Percentiles rank a stretch among this genome's conserved stretches.
These are phyloP conservation scores for Cephus nigrinus DNA, from an alignment of 2,888 invertebrate species.

Conservation along the genomic window DNA sequence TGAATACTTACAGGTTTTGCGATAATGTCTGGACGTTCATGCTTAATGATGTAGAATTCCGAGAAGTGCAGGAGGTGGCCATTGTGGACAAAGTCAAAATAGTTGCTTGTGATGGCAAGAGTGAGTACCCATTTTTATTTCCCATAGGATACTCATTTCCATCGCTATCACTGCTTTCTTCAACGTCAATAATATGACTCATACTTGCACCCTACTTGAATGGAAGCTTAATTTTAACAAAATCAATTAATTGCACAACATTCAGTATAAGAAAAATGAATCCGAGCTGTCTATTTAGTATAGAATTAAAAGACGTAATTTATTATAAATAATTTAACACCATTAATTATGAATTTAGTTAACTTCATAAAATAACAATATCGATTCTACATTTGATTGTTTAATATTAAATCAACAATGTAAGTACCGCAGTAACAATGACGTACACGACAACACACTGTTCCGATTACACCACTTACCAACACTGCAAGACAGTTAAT, in stretches of 20 bases:
- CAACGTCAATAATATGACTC: not conserved
- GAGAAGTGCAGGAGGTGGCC: conserved; percentile 93
- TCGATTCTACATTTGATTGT: not conserved
- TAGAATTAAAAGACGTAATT: not conserved
- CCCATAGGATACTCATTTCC: not conserved
- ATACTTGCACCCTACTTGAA: not conserved
- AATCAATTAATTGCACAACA: not conserved
- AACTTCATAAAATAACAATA: not conserved
- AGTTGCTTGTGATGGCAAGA: conserved; percentile 97
- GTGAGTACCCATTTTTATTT: conserved; percentile 68
- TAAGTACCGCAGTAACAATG: not conserved
- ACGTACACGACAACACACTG: not conserved
- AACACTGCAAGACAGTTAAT: not conserved
- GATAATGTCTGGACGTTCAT: conserved; percentile 99
- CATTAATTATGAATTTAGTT: not conserved
- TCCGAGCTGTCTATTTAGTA: not conserved
- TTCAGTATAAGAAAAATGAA: not conserved
- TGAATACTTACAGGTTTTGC: conserved; percentile 94
- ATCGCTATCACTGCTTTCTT: not conserved
- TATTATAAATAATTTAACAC: not conserved
- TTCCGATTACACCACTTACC: not conserved
- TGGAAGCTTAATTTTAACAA: not conserved
- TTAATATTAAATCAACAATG: not conserved
- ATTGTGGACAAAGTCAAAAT: conserved; percentile 96
- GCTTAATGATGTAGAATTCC: conserved; percentile 96